Base-by-base conservation (phyloP, 2,113 vertebrate genomes). In the Rallus limicola region DNA sequence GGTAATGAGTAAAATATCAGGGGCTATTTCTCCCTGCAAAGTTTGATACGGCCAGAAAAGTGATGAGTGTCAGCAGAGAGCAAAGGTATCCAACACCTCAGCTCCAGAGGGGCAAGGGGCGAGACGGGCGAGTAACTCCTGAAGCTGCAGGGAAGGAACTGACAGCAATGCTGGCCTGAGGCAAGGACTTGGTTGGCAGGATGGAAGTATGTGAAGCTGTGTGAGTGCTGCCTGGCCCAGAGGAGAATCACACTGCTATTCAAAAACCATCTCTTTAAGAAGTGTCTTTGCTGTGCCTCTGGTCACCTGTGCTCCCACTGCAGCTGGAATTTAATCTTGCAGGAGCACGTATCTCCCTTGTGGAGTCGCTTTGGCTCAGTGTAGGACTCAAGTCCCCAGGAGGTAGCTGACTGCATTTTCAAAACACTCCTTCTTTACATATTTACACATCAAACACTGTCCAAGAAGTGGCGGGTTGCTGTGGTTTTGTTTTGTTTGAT, bases 361-460 rank as follows among this genome's bases (percentile, higher is more conserved):
- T 52, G 29, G 91, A 95, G 96, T 95, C 82, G 81, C 90, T 88
- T 92, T 96, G 96, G 92, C 89, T 97, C 83, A 5, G 10, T 44
- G 88, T 4, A 77, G 84, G 74, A 68, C 92, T 94, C 55, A 1
- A 36, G 91, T 82, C 93, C 88, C 84, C 94, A 40, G 94, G 97
- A 93, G 95, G 96, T 11, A 46, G 84, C 91, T 77, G 88, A 95
- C 2, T 85, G 79, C 90, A 80, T 96, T 96, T 97, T 92, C 64
- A 67, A 95, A 94, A 85, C 89, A 44, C 91, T 95, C 93, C 93
- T 95, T 82, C 93, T 95, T 93, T 94, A 93, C 94, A 94, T 97
- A 96, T 96, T 97, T 97, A 96, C 94, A 97, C 94, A 95, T 95
- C 95, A 97, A 96, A 95, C 90, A 34, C 84, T 65, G 90, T 94